A percentile compares a stretch with the other conserved stretches of the same genome.
Conservation (phyloP, 2,888 invertebrate genomes). For the Adela reaumurella region DNA sequence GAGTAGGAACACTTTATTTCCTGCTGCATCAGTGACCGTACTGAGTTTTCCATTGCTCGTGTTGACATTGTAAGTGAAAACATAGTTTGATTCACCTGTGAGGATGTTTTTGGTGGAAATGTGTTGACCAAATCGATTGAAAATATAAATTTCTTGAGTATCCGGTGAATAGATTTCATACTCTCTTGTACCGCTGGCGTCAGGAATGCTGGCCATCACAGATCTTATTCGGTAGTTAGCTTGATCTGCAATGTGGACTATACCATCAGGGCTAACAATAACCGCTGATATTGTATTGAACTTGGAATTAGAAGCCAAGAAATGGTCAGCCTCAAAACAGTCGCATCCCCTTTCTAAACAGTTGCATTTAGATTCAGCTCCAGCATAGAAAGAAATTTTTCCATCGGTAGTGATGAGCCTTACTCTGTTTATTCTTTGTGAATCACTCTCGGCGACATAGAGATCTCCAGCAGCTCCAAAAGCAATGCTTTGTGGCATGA, state of each 20-base stretch:
- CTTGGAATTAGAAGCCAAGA: conserved; percentile 87
- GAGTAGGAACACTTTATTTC: conserved; percentile 80
- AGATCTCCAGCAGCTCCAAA: conserved; percentile 90
- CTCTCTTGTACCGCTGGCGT: conserved; percentile 76
- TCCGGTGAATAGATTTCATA: conserved; percentile 95
- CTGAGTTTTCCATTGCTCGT: conserved; percentile 94
- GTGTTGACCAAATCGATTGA: conserved; percentile 94
- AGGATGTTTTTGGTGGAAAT: conserved; percentile 90
- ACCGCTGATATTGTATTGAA: conserved; percentile 93
- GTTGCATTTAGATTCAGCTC: conserved; percentile 90
- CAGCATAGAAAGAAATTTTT: conserved; percentile 89
- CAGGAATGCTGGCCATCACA: conserved; percentile 86
- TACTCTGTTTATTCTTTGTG: conserved; percentile 88
- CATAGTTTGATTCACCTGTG: conserved; percentile 90
- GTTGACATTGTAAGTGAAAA: conserved; percentile 94
- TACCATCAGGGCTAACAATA: conserved; percentile 89
- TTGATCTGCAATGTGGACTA: conserved; percentile 94
- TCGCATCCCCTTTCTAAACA: conserved; percentile 88
- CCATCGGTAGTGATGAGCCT: conserved; percentile 91
- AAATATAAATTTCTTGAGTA: conserved; percentile 91
- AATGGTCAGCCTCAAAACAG: conserved; percentile 89
- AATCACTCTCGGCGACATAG: conserved; percentile 94
- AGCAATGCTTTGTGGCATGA: conserved; percentile 91
- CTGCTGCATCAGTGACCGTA: conserved; percentile 90
- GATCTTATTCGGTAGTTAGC: conserved; percentile 85